These are phyloP conservation scores for Pygoscelis adeliae DNA, from an alignment of 2,113 vertebrate species.

Conservation along the genomic window DNA sequence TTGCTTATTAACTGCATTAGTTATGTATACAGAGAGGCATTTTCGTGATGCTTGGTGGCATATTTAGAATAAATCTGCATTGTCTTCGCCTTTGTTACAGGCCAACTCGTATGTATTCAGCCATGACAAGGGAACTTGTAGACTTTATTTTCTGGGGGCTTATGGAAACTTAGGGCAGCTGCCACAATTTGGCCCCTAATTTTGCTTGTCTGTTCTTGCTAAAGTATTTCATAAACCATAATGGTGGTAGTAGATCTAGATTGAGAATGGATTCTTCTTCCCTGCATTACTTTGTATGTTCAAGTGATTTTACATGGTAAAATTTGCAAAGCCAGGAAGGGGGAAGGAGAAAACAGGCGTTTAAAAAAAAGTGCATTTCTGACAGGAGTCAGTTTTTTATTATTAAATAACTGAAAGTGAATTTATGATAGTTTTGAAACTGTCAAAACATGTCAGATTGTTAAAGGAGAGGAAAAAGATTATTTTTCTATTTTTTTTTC, in stretches of 20 bases:
- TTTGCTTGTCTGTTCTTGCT: not conserved
- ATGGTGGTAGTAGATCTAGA: not conserved
- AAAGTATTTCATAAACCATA: not conserved
- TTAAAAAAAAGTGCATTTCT: not conserved
- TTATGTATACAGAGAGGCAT: not conserved
- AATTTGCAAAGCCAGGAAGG: not conserved
- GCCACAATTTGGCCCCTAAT: not conserved
- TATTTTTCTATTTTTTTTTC: not conserved
- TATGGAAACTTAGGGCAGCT: not conserved
- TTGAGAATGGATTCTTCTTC: not conserved
- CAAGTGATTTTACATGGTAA: not conserved
- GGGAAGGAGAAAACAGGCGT: not conserved
- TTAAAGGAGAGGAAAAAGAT: not conserved
- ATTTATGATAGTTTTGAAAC: not conserved
- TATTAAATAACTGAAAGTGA: not conserved
- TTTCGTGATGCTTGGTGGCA: not conserved
- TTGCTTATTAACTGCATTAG: not conserved
- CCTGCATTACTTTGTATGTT: not conserved
- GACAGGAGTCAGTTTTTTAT: slow-evolving; percentile 2
- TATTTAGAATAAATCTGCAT: not conserved
- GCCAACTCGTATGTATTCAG: not conserved
- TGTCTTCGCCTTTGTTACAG: not conserved
- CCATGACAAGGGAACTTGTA: not conserved
- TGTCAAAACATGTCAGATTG: slow-evolving; percentile 14
- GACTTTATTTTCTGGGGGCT: not conserved